Conservation (phyloP, 2,797 vertebrate genomes). For the Mormyrus proboscirostris region DNA sequence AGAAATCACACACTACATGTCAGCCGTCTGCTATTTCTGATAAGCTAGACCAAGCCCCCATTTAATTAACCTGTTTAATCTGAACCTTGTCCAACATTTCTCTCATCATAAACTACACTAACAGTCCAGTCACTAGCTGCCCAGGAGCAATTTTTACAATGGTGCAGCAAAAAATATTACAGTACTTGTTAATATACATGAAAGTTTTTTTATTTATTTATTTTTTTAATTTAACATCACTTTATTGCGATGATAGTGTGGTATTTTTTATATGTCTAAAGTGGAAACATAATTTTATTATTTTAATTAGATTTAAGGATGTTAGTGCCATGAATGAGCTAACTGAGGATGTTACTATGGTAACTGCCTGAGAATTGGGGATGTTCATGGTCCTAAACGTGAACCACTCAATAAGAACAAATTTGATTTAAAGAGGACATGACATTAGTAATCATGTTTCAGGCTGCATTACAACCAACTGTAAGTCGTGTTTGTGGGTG, state of each 20-base stretch:
- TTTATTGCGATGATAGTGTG: background rate
- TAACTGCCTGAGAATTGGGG: conserved; percentile 23
- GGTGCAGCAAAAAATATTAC: background rate
- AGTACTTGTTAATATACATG: background rate
- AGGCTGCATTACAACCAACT: background rate
- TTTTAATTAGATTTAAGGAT: conserved; percentile 23
- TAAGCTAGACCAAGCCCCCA: background rate
- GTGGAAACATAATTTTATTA: conserved; percentile 22
- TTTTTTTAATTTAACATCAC: background rate
- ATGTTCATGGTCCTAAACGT: conserved; percentile 16
- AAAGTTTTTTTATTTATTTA: background rate
- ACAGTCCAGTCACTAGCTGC: conserved; percentile 3
- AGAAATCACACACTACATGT: background rate
- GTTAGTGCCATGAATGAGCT: conserved; percentile 13
- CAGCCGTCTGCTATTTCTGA: background rate
- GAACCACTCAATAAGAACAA: background rate
- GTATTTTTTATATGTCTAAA: conserved; percentile 1
- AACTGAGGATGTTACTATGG: conserved; percentile 26
- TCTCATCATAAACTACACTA: background rate
- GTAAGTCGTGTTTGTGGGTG: background rate
- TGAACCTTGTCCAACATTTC: background rate
- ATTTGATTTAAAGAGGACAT: conserved; percentile 15
- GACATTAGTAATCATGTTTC: conserved; percentile 13
- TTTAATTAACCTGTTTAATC: background rate
- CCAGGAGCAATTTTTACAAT: background rate